Percentiles rank a stretch among this genome's conserved stretches.
Evolutionary conservation across 2,797 vertebrate genomes (phyloP).

Genomic region (Phaenicophaeus curvirostris): DNA sequence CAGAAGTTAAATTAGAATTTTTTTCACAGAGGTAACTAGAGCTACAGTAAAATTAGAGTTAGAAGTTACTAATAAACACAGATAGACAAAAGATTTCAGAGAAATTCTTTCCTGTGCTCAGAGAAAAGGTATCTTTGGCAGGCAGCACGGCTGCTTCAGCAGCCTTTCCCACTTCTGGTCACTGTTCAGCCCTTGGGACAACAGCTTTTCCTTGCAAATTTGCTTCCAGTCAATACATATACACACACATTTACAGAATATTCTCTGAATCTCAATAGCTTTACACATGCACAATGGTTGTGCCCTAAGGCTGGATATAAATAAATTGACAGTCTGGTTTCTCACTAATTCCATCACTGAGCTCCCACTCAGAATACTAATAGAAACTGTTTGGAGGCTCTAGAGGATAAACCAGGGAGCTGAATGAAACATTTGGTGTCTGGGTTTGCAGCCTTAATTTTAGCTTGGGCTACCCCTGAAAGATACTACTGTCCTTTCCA

Average conservation of each 20-base stretch:
- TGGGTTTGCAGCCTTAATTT: constrained; percentile 17
- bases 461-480: background rate
- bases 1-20: constrained; percentile 34
- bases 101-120: background rate
- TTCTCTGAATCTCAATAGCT: constrained; percentile 53
- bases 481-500: constrained; percentile 3
- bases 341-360: constrained; percentile 60
- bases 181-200: background rate
- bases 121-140: background rate
- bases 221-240: constrained; percentile 4
- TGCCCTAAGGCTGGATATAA: constrained; percentile 70
- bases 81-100: background rate
- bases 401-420: background rate
- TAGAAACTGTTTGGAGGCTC: background rate
- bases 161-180: background rate
- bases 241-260: background rate
- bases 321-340: constrained; percentile 71
- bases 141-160: background rate
- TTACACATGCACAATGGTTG: constrained; percentile 41
- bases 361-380: constrained; percentile 62
- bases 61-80: background rate
- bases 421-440: constrained; percentile 23
- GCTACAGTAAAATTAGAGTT: background rate
- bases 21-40: background rate
- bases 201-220: constrained; percentile 38